Percentiles rank a stretch among this genome's conserved stretches.
Evolutionary conservation across 2,797 vertebrate species (phyloP).

Genomic region (Eremophila alpestris): DNA sequence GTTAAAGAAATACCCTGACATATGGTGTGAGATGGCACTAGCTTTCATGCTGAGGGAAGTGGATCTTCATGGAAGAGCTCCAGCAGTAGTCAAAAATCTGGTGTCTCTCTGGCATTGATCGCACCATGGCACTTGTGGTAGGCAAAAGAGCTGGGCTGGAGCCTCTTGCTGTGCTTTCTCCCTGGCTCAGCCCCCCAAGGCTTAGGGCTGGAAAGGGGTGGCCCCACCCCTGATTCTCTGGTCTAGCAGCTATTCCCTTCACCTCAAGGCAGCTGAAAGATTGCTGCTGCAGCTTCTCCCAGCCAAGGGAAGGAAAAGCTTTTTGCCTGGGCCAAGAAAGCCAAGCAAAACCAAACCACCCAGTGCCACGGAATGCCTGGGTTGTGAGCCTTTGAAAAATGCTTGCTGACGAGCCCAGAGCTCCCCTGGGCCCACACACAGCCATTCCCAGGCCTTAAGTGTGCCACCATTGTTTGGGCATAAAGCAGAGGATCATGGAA

Average conservation of each 20-base stretch:
- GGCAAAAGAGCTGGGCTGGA: not conserved
- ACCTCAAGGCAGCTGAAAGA: fast-evolving
- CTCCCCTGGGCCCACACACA: fast-evolving
- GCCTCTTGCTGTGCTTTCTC: not conserved
- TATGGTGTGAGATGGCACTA: fast-evolving
- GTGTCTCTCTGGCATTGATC: not conserved
- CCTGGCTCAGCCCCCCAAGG: fast-evolving
- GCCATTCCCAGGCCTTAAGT: fast-evolving
- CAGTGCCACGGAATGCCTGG: fast-evolving
- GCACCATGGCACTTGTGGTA: fast-evolving
- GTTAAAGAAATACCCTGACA: not conserved
- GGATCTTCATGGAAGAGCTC: not conserved
- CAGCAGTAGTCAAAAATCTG: not conserved
- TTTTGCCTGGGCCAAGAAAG: not conserved
- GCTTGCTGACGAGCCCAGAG: fast-evolving
- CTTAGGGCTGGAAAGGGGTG: fast-evolving
- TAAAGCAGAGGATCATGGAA: not conserved
- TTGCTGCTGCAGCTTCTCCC: not conserved
- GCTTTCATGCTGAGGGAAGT: not conserved
- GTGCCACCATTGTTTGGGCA: not conserved
- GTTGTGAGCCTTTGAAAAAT: not conserved
- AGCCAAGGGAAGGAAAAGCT: not conserved
- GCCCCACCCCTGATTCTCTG: fast-evolving
- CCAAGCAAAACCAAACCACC: fast-evolving
- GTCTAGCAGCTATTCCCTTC: not conserved